Evolutionary conservation across 2,797 vertebrate genomes (phyloP).

Genomic region (Orientallactaga sibirica): DNA sequence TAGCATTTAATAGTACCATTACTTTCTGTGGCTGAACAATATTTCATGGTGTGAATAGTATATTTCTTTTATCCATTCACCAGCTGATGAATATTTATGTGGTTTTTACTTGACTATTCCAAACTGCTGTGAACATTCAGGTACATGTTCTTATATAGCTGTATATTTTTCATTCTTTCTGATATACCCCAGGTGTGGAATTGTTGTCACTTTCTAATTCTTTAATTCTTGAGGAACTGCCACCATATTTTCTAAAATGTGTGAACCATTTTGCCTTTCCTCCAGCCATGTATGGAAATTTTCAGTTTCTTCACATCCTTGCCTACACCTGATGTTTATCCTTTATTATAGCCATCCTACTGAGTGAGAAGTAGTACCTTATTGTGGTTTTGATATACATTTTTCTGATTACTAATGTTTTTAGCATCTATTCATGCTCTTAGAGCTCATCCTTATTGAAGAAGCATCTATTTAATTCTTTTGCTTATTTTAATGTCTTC

Average conservation of each 20-base stretch:
- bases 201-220: slow-evolving; percentile 45
- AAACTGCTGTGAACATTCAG: slow-evolving; percentile 22
- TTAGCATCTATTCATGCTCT: slow-evolving; percentile 51
- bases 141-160: slow-evolving; percentile 12
- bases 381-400: slow-evolving; percentile 27
- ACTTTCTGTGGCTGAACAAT: background rate
- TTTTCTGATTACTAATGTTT: slow-evolving; percentile 37
- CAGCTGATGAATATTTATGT: no score
- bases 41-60: background rate
- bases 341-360: slow-evolving; percentile 1
- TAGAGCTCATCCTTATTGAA: slow-evolving; percentile 27
- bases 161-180: slow-evolving; percentile 47
- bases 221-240: slow-evolving; percentile 56
- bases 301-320: slow-evolving; percentile 45
- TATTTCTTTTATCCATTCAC: no score
- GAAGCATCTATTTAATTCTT: slow-evolving; percentile 29
- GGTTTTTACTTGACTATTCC: no score
- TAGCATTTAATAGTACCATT: slow-evolving; percentile 26
- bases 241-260: slow-evolving; percentile 51
- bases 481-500: background rate
- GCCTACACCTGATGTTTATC: background rate
- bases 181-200: background rate
- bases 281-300: slow-evolving; percentile 9
- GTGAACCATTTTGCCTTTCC: slow-evolving; percentile 29
- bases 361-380: slow-evolving; percentile 31